These are phyloP conservation scores for Poecile atricapillus DNA, from an alignment of 2,113 vertebrate genomes.

Conservation along the genomic window DNA sequence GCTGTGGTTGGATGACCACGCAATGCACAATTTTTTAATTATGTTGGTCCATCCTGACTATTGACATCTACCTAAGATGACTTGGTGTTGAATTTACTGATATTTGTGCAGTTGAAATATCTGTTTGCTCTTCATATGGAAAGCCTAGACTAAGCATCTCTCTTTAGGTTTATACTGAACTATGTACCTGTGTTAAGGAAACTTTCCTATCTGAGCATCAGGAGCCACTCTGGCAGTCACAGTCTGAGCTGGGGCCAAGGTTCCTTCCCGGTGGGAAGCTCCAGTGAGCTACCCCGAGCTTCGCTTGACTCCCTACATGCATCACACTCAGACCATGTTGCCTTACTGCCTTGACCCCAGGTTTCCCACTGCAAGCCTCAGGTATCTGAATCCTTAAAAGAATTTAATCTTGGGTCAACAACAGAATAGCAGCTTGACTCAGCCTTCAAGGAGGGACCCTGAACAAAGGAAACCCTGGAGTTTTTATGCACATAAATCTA, in stretches of 20 bases:
- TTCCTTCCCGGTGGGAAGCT: background rate
- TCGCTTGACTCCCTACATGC: background rate
- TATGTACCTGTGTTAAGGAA: background rate
- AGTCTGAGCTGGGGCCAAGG: background rate
- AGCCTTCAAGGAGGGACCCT: background rate
- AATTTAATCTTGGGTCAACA: background rate
- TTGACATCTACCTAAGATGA: background rate
- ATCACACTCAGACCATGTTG: background rate
- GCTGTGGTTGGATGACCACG: background rate
- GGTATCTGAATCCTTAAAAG: background rate
- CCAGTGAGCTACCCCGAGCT: background rate
- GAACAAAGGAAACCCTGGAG: background rate
- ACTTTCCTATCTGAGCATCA: background rate
- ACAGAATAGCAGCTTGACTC: background rate
- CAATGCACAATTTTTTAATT: background rate
- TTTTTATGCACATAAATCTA: background rate
- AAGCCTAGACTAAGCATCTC: background rate
- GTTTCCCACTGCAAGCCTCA: background rate
- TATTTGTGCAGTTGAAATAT: background rate
- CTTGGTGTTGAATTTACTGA: background rate
- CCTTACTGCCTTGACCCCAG: background rate
- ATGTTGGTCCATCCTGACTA: background rate
- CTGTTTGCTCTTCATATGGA: background rate
- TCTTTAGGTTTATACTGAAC: background rate
- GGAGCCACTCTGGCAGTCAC: background rate